Evolutionary conservation across 2,797 vertebrate genomes (phyloP).

Genomic region (Sardinella longiceps): DNA sequence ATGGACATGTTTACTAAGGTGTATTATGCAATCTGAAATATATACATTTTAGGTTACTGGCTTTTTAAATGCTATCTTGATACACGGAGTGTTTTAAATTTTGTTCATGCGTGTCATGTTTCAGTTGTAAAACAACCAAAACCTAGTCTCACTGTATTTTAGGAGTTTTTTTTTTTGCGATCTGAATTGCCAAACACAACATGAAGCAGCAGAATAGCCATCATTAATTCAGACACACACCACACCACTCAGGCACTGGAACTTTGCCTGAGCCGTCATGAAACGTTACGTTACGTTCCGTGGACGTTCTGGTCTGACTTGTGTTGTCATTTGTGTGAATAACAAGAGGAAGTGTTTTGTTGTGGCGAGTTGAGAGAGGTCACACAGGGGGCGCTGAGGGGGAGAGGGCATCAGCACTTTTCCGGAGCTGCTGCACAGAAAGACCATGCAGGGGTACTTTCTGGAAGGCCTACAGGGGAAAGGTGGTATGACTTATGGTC

Average conservation of each 20-base stretch:
- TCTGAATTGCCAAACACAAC: background rate
- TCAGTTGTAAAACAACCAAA: background rate
- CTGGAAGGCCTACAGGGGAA: background rate
- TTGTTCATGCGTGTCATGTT: background rate
- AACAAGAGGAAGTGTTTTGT: conserved; percentile 27
- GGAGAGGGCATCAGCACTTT: conserved; percentile 21
- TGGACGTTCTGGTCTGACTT: background rate
- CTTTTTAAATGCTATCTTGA: background rate
- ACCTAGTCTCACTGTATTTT: background rate
- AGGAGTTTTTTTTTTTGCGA: background rate
- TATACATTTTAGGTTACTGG: too few species aligned
- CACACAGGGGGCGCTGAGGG: conserved; percentile 16
- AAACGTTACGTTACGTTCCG: background rate
- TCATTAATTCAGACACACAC: background rate
- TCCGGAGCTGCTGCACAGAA: background rate
- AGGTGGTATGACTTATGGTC: conserved; percentile 15
- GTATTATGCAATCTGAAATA: background rate
- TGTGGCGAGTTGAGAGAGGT: conserved; percentile 22
- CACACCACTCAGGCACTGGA: background rate
- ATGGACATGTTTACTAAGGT: background rate
- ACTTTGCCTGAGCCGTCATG: background rate
- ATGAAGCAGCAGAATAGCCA: background rate
- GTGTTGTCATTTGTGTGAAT: conserved; percentile 22
- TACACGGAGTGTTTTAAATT: background rate
- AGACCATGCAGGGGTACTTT: background rate